Conservation (phyloP, 23 tunicate species). For the Ascidia mentula region DNA sequence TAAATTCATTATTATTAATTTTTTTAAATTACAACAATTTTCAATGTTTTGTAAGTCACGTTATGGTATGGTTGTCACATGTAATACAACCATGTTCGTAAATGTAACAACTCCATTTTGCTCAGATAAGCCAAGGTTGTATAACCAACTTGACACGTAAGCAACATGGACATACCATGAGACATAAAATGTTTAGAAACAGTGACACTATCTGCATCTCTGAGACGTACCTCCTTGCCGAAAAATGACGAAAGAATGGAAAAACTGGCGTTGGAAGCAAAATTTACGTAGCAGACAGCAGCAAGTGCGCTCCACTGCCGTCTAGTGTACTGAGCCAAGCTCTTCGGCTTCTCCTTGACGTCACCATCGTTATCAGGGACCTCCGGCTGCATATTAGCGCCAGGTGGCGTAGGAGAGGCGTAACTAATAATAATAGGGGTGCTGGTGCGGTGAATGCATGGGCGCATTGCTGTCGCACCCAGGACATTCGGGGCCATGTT, state of each 20-base stretch:
- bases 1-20: no score
- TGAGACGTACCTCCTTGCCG: conserved; percentile 29
- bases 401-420: not conserved
- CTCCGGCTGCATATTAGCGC: not conserved
- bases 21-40: not conserved
- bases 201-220: no score
- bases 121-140: no score
- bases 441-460: conserved; percentile 4
- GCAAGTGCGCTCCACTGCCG: conserved; percentile 40
- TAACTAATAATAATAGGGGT: not conserved
- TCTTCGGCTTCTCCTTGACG: not conserved
- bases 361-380: not conserved
- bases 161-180: no score
- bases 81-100: no score
- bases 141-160: no score
- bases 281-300: conserved; percentile 57
- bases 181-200: no score
- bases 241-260: conserved; percentile 59
- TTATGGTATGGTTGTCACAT: no score
- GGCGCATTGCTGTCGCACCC: not conserved
- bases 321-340: conserved; percentile 13
- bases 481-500: not conserved
- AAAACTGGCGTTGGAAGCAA: conserved; percentile 46
- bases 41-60: no score
- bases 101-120: no score